phyloP scores from a whole-genome alignment of 1,140 invertebrate genomes.

The Aphaenogaster ashmeadi region DNA sequence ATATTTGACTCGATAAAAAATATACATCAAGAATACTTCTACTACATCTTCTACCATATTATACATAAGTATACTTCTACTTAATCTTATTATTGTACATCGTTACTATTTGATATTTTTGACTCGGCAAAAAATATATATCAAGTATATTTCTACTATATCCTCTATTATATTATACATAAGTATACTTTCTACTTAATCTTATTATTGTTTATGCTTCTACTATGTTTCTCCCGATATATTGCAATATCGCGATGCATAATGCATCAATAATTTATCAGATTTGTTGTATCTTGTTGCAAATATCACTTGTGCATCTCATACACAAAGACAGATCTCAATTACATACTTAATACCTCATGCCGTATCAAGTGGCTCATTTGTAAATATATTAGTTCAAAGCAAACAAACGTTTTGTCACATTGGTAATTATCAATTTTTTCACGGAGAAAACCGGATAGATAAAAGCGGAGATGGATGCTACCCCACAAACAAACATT shows the following conservation, averaged over 20 bases:
- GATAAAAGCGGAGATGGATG: background rate
- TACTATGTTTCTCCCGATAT: too few species aligned
- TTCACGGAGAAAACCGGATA: background rate
- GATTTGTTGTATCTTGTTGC: background rate
- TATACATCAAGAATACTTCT: too few species aligned
- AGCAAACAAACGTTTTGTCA: background rate
- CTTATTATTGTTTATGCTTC: too few species aligned
- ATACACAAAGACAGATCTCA: background rate
- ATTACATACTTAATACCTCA: background rate
- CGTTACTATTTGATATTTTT: too few species aligned
- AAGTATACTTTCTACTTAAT: too few species aligned
- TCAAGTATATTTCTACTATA: background rate
- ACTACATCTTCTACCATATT: too few species aligned
- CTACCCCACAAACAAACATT: background rate
- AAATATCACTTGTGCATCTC: background rate
- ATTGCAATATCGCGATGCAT: background rate
- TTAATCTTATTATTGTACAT: too few species aligned
- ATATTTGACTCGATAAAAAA: background rate
- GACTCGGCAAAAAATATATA: background rate
- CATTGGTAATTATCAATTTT: background rate
- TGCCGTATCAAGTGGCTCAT: background rate
- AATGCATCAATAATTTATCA: constrained; percentile 4
- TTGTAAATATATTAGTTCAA: background rate
- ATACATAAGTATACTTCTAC: too few species aligned
- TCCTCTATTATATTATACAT: too few species aligned